Percentiles rank a stretch among this genome's conserved stretches.
Evolutionary conservation across 2,888 invertebrate species (phyloP).

Genomic region (Monochamus alternatus): DNA sequence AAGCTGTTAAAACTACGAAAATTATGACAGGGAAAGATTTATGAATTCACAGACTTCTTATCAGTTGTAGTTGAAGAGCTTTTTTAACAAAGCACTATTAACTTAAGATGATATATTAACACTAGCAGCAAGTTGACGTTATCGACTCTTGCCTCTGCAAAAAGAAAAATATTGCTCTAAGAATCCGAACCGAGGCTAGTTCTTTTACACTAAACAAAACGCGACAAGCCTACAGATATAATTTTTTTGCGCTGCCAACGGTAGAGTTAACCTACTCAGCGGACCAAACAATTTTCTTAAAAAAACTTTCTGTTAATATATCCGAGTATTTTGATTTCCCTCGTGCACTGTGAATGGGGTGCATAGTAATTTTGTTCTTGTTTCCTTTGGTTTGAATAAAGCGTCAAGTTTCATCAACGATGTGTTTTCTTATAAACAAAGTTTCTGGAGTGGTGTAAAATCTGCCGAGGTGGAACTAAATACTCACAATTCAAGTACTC

Average conservation of each 20-base stretch:
- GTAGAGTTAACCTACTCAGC: background rate
- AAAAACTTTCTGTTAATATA: background rate
- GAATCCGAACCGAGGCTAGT: background rate
- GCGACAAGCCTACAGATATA: constrained; percentile 1
- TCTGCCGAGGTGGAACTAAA: background rate
- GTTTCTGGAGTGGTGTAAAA: background rate
- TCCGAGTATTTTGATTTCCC: constrained; percentile 1
- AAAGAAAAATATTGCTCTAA: constrained; percentile 3
- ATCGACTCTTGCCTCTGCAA: background rate
- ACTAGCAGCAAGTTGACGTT: constrained; percentile 1
- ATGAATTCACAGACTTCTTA: no score
- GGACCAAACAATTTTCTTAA: background rate
- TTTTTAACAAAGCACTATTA: no score
- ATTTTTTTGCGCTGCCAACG: background rate
- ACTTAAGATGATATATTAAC: constrained; percentile 7
- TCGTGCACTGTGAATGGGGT: background rate
- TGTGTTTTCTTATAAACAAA: constrained; percentile 3
- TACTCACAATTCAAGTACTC: background rate
- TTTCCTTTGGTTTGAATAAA: background rate
- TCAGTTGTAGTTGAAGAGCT: no score
- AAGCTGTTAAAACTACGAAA: no score
- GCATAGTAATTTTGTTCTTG: background rate
- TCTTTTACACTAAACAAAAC: background rate
- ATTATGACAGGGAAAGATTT: no score
- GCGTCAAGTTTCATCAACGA: background rate